These are phyloP conservation scores for Megaceryle maxima DNA, from an alignment of 2,113 vertebrate genomes.

Conservation along the genomic window DNA sequence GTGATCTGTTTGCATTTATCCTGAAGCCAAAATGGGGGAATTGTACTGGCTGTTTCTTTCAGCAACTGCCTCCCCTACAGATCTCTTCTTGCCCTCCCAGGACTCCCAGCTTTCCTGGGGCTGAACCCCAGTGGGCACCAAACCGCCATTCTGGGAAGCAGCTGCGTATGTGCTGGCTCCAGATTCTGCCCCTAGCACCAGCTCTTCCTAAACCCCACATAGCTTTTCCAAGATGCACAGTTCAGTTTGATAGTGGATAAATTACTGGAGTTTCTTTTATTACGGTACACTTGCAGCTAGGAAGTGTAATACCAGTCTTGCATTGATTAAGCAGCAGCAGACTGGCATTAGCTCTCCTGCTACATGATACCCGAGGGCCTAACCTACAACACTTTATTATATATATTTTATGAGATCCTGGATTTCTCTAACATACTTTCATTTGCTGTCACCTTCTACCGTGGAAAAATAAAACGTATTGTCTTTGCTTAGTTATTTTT, in stretches of 20 bases:
- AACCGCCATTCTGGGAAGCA: not conserved
- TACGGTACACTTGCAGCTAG: not conserved
- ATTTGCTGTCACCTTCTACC: not conserved
- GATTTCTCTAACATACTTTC: not conserved
- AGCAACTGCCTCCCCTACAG: not conserved
- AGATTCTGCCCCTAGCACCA: not conserved
- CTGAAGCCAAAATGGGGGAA: not conserved
- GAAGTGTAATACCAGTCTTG: not conserved
- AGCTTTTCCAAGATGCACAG: not conserved
- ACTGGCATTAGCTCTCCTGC: not conserved
- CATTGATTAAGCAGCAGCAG: not conserved
- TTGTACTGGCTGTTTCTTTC: not conserved
- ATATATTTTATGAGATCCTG: not conserved
- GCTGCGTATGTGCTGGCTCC: not conserved
- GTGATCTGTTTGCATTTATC: not conserved
- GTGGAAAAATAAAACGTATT: not conserved
- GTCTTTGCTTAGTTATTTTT: not conserved
- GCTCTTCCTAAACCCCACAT: not conserved
- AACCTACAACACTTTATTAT: not conserved
- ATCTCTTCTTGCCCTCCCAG: not conserved
- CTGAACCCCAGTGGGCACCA: not conserved
- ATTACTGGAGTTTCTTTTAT: not conserved
- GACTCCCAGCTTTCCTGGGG: not conserved
- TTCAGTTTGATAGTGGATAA: not conserved
- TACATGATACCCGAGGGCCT: not conserved